phyloP scores from a whole-genome alignment of 2,113 vertebrate species.

The Pedetes capensis region DNA sequence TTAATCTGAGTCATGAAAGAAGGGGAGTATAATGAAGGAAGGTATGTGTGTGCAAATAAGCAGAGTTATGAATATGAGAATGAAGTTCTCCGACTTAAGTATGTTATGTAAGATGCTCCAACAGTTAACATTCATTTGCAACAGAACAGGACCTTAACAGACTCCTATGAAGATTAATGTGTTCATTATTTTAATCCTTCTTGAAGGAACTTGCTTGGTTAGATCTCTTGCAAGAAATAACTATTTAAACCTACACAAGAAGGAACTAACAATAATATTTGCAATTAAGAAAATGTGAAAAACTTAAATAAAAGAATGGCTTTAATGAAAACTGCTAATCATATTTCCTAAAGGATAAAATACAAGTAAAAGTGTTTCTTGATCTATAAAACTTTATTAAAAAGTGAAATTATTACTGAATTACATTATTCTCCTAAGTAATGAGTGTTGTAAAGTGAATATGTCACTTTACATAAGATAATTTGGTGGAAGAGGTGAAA shows the following conservation, averaged over 20 bases:
- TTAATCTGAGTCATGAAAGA: not conserved
- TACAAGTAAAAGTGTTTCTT: not conserved
- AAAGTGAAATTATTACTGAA: not conserved
- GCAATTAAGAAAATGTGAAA: constrained; percentile 19
- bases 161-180: not conserved
- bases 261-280: constrained; percentile 9
- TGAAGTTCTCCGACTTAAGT: not conserved
- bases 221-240: constrained; percentile 15
- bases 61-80: not conserved
- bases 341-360: constrained; percentile 27
- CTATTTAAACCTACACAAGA: not conserved
- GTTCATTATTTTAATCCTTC: constrained; percentile 31
- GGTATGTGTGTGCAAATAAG: not conserved
- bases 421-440: not conserved
- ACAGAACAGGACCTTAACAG: not conserved
- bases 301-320: not conserved
- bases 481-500: not conserved
- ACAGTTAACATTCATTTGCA: not conserved
- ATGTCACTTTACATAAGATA: not conserved
- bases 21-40: not conserved
- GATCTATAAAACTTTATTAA: not conserved
- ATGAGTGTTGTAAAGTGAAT: not conserved
- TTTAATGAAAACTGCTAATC: not conserved
- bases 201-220: not conserved
- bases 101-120: not conserved